phyloP scores from a whole-genome alignment of 2,888 invertebrate species.

The Sphaerophoria rueppellii region DNA sequence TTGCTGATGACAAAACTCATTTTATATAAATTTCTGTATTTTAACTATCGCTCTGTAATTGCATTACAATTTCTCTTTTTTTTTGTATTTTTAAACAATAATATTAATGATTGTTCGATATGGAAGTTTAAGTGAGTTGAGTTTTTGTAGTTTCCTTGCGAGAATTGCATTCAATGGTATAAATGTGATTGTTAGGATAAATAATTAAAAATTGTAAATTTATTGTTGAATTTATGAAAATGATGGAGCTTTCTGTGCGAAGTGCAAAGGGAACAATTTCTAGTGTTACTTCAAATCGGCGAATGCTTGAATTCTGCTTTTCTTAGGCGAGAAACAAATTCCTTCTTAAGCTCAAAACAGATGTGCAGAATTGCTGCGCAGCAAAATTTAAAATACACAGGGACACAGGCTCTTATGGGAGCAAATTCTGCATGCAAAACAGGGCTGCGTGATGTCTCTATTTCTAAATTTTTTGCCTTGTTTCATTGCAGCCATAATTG shows the following conservation, averaged over 20 bases:
- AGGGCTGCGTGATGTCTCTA: no score
- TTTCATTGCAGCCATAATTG: no score
- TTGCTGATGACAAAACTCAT: constrained; percentile 40
- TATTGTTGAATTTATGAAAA: constrained; percentile 30
- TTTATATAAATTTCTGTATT: constrained; percentile 51
- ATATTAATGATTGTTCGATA: neutral
- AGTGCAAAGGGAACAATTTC: neutral
- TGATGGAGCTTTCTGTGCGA: constrained; percentile 20
- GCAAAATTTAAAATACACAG: no score
- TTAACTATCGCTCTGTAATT: constrained; percentile 52
- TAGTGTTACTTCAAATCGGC: no score
- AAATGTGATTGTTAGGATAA: constrained; percentile 29
- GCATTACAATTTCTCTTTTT: constrained; percentile 18
- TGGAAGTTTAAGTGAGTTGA: constrained; percentile 11
- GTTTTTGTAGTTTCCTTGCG: constrained; percentile 44
- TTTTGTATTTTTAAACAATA: constrained; percentile 7
- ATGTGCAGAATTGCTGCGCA: no score
- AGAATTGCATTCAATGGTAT: neutral
- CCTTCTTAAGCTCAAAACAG: no score
- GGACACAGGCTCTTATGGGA: no score
- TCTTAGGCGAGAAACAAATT: no score
- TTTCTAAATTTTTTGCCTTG: no score
- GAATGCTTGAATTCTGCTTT: no score
- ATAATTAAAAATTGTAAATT: constrained; percentile 48
- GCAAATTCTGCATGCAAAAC: no score